phyloP scores from a whole-genome alignment of 2,113 vertebrate species.

The Megaceryle torquata region DNA sequence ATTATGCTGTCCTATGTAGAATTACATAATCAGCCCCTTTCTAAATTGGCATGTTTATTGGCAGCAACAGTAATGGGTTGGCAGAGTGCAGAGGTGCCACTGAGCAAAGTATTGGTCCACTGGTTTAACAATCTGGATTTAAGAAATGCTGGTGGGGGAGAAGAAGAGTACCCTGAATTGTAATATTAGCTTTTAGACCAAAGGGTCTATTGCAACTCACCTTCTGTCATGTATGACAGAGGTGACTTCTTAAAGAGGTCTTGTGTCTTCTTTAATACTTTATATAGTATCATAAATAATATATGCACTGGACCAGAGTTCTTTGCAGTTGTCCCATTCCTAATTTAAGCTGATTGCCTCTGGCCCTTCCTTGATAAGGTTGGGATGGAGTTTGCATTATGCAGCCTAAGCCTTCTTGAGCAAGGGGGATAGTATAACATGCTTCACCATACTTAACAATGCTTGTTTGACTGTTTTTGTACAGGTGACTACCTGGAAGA shows the following conservation, averaged over 20 bases:
- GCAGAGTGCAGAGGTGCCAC: background rate
- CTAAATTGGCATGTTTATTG: conserved; percentile 16
- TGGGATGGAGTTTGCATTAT: accelerated
- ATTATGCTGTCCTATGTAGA: background rate
- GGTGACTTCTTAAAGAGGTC: background rate
- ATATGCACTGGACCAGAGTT: background rate
- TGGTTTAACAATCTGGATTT: background rate
- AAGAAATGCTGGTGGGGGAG: background rate
- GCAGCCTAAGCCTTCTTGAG: background rate
- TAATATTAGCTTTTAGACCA: background rate
- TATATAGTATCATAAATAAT: background rate
- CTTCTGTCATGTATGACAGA: background rate
- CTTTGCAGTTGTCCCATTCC: background rate
- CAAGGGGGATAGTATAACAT: accelerated
- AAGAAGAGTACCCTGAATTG: background rate
- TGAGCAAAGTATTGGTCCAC: background rate
- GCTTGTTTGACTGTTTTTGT: background rate
- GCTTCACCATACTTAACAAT: background rate
- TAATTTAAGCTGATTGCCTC: background rate
- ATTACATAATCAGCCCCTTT: background rate
- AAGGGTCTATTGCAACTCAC: background rate
- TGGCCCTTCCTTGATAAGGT: background rate
- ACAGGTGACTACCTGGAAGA: background rate
- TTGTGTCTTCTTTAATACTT: background rate
- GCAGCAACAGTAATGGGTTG: background rate